Conservation (phyloP, 2,888 invertebrate genomes). For the Tetragnatha montana region DNA sequence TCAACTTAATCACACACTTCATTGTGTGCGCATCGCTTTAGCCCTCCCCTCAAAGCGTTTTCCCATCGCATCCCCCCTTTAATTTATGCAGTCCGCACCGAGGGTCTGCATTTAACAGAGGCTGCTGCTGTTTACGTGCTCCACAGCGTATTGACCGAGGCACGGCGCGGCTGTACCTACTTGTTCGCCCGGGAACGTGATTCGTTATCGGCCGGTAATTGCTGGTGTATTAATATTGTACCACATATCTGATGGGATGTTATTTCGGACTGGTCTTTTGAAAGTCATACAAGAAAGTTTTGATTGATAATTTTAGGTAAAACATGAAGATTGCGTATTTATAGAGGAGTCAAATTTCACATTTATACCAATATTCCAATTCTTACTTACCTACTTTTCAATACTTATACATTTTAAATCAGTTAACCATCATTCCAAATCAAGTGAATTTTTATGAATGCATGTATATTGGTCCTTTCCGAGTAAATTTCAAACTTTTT, state of each 20-base stretch:
- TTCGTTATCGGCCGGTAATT: slow-evolving; percentile 44
- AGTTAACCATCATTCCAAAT: too few relatives aligned
- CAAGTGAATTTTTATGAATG: too few relatives aligned
- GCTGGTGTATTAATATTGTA: slow-evolving; percentile 51
- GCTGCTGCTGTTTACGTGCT: slow-evolving; percentile 41
- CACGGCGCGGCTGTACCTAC: slow-evolving; percentile 28
- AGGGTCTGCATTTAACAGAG: slow-evolving; percentile 34
- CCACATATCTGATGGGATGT: not conserved
- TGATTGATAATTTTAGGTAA: too few relatives aligned
- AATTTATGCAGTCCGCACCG: slow-evolving; percentile 51
- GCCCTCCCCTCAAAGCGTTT: slow-evolving; percentile 43
- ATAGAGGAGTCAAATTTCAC: too few relatives aligned
- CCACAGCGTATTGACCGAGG: slow-evolving; percentile 46
- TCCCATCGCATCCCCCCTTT: slow-evolving; percentile 37
- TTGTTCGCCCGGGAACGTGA: slow-evolving; percentile 27
- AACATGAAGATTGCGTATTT: too few relatives aligned
- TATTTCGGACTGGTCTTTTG: too few relatives aligned
- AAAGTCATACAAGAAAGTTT: too few relatives aligned
- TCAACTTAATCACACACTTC: slow-evolving; percentile 63
- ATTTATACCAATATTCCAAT: too few relatives aligned
- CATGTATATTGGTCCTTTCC: too few relatives aligned
- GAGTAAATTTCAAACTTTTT: too few relatives aligned
- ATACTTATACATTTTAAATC: too few relatives aligned
- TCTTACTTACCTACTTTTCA: too few relatives aligned
- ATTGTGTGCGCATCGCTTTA: slow-evolving; percentile 47